phyloP scores from a whole-genome alignment of 2,797 vertebrate species.

The Poeciliopsis turneri region DNA sequence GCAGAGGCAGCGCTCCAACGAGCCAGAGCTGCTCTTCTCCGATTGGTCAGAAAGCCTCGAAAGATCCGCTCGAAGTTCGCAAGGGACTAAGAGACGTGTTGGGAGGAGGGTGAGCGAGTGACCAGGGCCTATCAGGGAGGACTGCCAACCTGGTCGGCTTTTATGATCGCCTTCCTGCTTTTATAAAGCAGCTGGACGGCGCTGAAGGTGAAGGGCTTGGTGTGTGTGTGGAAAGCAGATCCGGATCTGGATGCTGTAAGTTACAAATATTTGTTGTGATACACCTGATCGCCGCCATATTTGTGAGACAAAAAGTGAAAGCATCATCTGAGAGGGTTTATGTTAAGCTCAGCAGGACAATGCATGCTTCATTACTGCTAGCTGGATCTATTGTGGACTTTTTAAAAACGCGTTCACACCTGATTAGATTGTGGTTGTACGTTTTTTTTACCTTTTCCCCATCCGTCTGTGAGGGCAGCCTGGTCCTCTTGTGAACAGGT shows the following conservation, averaged over 20 bases:
- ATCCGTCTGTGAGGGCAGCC: conserved; percentile 15
- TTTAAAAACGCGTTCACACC: background rate
- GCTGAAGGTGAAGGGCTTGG: background rate
- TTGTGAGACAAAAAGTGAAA: background rate
- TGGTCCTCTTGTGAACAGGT: conserved; percentile 27
- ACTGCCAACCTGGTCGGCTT: background rate
- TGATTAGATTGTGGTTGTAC: background rate
- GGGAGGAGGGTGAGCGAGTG: background rate
- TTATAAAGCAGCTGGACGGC: conserved; percentile 3
- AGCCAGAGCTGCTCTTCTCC: conserved; percentile 51
- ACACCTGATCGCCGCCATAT: background rate
- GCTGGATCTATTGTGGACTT: background rate
- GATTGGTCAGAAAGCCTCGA: conserved; percentile 79
- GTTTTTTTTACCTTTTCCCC: background rate
- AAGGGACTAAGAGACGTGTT: background rate
- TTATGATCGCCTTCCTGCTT: background rate
- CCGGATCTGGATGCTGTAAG: conserved; percentile 50
- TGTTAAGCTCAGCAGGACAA: background rate
- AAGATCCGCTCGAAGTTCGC: conserved; percentile 76
- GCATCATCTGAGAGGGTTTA: background rate
- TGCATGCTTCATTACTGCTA: background rate
- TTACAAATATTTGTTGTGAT: conserved; percentile 19
- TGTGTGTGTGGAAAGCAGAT: conserved; percentile 23
- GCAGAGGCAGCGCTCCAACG: background rate
- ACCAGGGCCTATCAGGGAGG: conserved; percentile 1